Conservation (phyloP, 2,888 invertebrate genomes). For the Eupeodes luniger region DNA sequence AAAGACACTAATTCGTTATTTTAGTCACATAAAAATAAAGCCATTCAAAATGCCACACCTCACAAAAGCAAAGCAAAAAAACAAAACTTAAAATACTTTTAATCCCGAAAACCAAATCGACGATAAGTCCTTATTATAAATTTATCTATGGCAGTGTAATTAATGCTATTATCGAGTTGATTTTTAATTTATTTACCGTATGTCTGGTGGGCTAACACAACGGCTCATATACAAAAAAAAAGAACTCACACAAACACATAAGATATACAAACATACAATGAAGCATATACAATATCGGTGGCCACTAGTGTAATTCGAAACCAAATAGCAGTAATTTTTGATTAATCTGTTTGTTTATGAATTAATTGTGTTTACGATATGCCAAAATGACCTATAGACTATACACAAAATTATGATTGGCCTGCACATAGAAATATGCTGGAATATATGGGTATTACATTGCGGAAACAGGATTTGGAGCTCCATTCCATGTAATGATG, state of each 20-base stretch:
- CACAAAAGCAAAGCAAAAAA: neutral
- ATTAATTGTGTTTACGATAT: slow-evolving; percentile 74
- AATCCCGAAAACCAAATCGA: slow-evolving; percentile 67
- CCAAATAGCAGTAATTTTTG: slow-evolving; percentile 76
- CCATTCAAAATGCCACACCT: neutral
- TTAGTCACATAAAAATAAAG: neutral
- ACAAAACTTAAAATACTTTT: slow-evolving; percentile 11
- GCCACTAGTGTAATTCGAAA: slow-evolving; percentile 68
- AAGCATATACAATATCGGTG: slow-evolving; percentile 32
- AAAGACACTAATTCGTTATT: neutral
- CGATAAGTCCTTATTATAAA: slow-evolving; percentile 76
- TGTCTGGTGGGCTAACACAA: slow-evolving; percentile 60
- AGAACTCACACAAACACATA: neutral
- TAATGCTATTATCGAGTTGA: slow-evolving; percentile 76
- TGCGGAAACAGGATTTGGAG: slow-evolving; percentile 36
- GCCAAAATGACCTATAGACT: slow-evolving; percentile 64
- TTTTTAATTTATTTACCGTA: slow-evolving; percentile 76
- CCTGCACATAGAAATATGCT: slow-evolving; percentile 20
- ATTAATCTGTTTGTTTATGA: slow-evolving; percentile 76
- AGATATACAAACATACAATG: neutral
- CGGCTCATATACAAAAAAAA: slow-evolving; percentile 21
- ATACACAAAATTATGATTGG: slow-evolving; percentile 51
- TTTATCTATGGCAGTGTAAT: slow-evolving; percentile 72
- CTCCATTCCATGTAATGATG: neutral
- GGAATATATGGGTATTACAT: neutral